phyloP scores from a whole-genome alignment of 2,113 vertebrate species.

The Sarotherodon lohbergeri region DNA sequence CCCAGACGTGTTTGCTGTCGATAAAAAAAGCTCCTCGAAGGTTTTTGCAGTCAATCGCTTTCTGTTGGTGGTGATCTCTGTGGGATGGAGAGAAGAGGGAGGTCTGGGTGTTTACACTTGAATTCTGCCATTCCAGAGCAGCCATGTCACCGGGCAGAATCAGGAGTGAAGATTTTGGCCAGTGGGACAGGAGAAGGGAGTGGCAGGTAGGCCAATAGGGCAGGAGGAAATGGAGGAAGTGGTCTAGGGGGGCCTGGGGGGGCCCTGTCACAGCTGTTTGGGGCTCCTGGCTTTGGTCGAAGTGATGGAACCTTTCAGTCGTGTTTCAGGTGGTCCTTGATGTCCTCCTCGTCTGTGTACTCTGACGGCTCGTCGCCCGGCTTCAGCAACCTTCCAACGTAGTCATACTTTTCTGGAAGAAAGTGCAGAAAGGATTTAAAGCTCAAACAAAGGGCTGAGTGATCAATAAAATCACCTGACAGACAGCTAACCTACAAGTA shows the following conservation, averaged over 20 bases:
- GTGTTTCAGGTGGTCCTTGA: constrained; percentile 97
- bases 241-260: constrained; percentile 12
- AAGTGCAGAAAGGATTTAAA: neutral
- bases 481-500: neutral
- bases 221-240: constrained; percentile 48
- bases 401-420: constrained; percentile 93
- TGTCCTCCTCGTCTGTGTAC: constrained; percentile 98
- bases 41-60: constrained; percentile 40
- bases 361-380: constrained; percentile 98
- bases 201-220: neutral
- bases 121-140: constrained; percentile 20
- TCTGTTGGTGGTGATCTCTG: constrained; percentile 38
- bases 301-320: constrained; percentile 83
- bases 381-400: constrained; percentile 96
- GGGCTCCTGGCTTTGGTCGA: constrained; percentile 91
- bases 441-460: neutral
- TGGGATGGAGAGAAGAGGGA: constrained; percentile 64
- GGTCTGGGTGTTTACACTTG: neutral
- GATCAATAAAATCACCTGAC: neutral
- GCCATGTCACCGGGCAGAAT: constrained; percentile 29
- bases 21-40: constrained; percentile 63
- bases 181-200: neutral
- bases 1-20: constrained; percentile 61
- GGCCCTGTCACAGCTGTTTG: constrained; percentile 76
- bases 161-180: neutral